Base-by-base conservation (phyloP, 1,140 invertebrate species). In the Piezodorus guildinii region DNA sequence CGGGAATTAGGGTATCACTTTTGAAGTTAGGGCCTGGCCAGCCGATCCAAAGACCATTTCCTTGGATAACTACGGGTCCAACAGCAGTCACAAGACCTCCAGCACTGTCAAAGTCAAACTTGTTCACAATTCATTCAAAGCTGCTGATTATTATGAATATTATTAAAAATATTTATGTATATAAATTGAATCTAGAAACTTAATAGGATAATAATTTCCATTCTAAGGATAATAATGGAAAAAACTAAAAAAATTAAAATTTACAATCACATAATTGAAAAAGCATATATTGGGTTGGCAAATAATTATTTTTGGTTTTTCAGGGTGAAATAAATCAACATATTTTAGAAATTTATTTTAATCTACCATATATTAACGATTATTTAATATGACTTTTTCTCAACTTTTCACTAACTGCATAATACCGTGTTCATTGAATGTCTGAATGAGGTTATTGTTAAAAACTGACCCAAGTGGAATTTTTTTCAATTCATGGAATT, bases 21-120 rank as follows among this genome's bases (percentile, higher is more conserved):
- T 90, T 81, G 54, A 86, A 81, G 66, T 87, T 76, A 71, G 90
- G 87, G 4, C 90, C 90, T 0, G 90, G 86, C 90, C 90, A 93
- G 66, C 90, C 91, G 58, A 94, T 88, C 91, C 90, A 94, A 21
- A 90, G 79, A 25, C 90, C 90, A 70, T 83, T 83, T 64, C 87
- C 84, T 68, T 85, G 83, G 63, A 91, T 87, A 1, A 93, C 90
- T 9, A 93, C 89, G 0, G 91, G 90, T 46, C 89, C 90, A 16
- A 94, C 89, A 4, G 91, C 91, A 5, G 90, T 94, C 15, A 94
- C 91, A 62, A 94, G 76, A 65, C 90, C 90, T 63, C 90, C 90
- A 70, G 90, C 90, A 73, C 88, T 90, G 70, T 12, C 75, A 49
- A 19, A 49, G 17, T 46, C 4, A 4, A 3, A 46, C 15, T 46